Evolutionary conservation across 2,888 invertebrate species (phyloP), one percentile per base, ranked within the genome.

Genomic region (Sinopyrophorus schimmeli): DNA sequence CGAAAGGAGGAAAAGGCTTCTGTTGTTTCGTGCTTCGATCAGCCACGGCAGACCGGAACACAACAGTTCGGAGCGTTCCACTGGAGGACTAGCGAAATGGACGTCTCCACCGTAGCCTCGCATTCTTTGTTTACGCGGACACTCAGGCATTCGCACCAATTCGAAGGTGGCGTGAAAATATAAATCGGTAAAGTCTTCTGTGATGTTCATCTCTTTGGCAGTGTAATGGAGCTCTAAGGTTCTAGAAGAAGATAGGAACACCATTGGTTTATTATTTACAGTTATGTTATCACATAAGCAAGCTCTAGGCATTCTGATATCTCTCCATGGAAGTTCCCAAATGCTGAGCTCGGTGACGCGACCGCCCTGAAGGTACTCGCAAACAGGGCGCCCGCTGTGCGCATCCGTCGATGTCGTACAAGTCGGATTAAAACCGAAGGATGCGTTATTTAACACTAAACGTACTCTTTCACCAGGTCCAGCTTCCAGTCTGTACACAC

Each of bases 151-250:
- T 5, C 80, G 75, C 14, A 86, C 76, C 41, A 84, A 77, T 65
- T 87, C 85, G 64, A 85, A 86, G 6, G 78, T 74, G 3, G 87
- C 90, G 63, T 83, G 84, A 72, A 91, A 90, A 74, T 85, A 86
- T 39, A 92, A 78, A 64, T 87, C 84, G 17, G 88, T 82, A 69
- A 88, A 90, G 72, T 93, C 89, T 72, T 92, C 89, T 35, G 83
- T 81, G 39, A 90, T 82, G 61, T 81, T 80, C 75, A 92, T 82
- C 41, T 81, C 77, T 53, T 83, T 82, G 52, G 91, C 82, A 62
- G 83, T 80, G 70, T 91, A 87, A 60, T 83, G 84, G 46, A 92
- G 74, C 74, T 91, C 90, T 65, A 92, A 76, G 28, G 84, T 81
- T 49, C 82, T 76, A 15, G 86, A 82, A 18, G 83, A 77, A 5